Conservation (phyloP, 2,113 vertebrate genomes). For the Argyrosomus japonicus region DNA sequence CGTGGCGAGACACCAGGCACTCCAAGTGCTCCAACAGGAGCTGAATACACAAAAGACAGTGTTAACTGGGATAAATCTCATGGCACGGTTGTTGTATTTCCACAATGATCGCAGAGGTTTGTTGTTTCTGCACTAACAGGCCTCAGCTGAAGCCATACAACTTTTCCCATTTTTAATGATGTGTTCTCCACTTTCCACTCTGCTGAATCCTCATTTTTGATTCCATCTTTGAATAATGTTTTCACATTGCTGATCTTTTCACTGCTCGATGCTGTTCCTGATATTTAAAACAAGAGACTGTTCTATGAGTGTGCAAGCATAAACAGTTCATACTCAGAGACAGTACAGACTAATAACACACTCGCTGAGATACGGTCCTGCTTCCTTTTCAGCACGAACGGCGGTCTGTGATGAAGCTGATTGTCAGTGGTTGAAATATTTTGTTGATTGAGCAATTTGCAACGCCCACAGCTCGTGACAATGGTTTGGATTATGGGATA, state of each 20-base stretch:
- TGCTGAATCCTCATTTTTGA: background rate
- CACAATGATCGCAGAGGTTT: too few species aligned
- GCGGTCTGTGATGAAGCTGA: background rate
- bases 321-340: background rate
- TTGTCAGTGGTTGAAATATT: constrained; percentile 12
- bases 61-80: background rate
- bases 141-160: background rate
- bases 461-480: constrained; percentile 5
- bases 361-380: background rate
- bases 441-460: constrained; percentile 18
- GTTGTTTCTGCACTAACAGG: background rate
- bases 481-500: constrained; percentile 15
- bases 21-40: constrained; percentile 95
- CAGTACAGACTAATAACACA: background rate
- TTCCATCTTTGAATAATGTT: background rate
- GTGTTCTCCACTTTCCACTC: too few species aligned
- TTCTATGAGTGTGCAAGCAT: background rate
- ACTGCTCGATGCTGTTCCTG: background rate
- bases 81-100: too few species aligned
- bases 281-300: background rate
- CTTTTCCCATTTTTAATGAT: background rate
- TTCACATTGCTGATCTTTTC: background rate
- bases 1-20: constrained; percentile 95
- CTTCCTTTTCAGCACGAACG: background rate
- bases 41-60: constrained; percentile 73